phyloP scores from a whole-genome alignment of 2,888 invertebrate genomes.

The Carcina quercana region DNA sequence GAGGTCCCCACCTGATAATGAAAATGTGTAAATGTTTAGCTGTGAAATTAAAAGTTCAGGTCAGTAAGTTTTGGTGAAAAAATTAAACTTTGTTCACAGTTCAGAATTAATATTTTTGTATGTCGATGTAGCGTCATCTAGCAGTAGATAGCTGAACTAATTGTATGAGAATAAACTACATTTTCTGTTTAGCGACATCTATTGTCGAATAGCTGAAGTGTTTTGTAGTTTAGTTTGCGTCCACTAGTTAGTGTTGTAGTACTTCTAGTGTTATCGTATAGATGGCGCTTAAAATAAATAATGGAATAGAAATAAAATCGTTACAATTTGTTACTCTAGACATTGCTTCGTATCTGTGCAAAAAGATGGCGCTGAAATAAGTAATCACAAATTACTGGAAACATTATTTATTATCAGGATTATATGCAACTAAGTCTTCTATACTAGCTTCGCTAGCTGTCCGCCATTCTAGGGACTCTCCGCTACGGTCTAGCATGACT shows the following conservation, averaged over 20 bases:
- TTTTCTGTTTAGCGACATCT: constrained; percentile 2
- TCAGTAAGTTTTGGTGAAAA: no score
- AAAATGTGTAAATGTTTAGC: no score
- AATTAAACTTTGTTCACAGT: no score
- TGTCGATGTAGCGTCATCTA: constrained; percentile 21
- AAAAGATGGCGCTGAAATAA: constrained; percentile 16
- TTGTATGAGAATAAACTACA: neutral
- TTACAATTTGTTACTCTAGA: no score
- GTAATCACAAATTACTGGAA: no score
- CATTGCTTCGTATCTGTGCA: no score
- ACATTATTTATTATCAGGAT: constrained; percentile 6
- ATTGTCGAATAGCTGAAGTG: constrained; percentile 4
- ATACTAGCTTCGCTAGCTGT: constrained; percentile 16
- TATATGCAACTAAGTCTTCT: constrained; percentile 25
- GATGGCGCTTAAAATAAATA: constrained; percentile 16
- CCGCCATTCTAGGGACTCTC: constrained; percentile 8
- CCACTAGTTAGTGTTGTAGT: no score
- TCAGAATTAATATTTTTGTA: no score
- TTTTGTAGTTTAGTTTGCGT: no score
- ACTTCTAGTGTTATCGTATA: constrained; percentile 4
- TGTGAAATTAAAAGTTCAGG: no score
- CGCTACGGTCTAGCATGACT: constrained; percentile 30
- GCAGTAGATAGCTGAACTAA: constrained; percentile 5
- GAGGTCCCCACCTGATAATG: no score
- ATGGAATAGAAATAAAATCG: no score